Base-by-base conservation (phyloP, 2,113 vertebrate species). In the Dromas ardeola region DNA sequence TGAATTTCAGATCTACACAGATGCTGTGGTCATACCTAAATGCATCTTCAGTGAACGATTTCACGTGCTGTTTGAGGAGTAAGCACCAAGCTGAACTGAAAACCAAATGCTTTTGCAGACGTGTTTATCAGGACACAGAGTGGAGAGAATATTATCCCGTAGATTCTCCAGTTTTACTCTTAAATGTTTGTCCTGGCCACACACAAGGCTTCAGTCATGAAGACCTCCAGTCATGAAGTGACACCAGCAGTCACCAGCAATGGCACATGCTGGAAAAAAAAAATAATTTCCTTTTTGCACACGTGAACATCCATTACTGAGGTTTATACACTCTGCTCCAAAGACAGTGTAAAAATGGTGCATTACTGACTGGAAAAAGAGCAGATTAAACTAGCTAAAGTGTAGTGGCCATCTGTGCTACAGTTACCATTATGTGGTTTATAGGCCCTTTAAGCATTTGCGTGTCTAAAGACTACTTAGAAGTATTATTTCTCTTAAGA, bases 401-500 rank as follows among this genome's bases (percentile, higher is more conserved):
- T 15, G 15, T 36, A 66, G 74, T n/a, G 58, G 50, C 87, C 59
- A 20, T 67, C 80, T 95, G 80, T 81, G 45, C 67, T 90, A 21
- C 47, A 94, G 52, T 81, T 72, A 65, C 62, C 11, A 9, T 52
- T 40, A 32, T 81, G 66, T 85, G 84, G 67, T 91, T 96, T 93
- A 63, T 73, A 70, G 81, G 29, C 40, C 36, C 42, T 86, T 84
- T 22, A 89, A 45, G 49, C 8, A 58, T 90, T 67, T 90, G 81
- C 74, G 67, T 55, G 61, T 58, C 70, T 85, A 56, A 91, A 94
- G 65, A 81, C 61, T 80, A 86, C 81, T 93, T 86, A 90, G 40
- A 89, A 81, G 29, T 76, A 81, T 53, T 91, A 90, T 63, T 95
- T 78, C 78, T 92, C 90, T 73, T 74, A 86, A 94, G 81, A 70